Evolutionary conservation across 2,888 invertebrate genomes (phyloP), one percentile per base, ranked within the genome.

Genomic region (Heteropelma amictum): DNA sequence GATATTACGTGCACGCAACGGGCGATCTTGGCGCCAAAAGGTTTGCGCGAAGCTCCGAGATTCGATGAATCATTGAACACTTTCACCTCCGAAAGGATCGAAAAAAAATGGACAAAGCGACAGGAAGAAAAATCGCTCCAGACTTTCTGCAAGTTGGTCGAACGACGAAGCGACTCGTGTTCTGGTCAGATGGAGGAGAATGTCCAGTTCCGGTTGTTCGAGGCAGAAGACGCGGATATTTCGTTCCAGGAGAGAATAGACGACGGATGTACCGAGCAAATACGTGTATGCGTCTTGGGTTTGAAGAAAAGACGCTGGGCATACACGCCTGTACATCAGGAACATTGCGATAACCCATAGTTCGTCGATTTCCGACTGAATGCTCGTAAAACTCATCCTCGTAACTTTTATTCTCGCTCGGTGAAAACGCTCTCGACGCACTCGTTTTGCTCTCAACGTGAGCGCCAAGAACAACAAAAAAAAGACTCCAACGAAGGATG

Each of bases 361-460:
- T n/a, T n/a, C n/a, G n/a, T n/a, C n/a, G n/a, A n/a, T n/a, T n/a
- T n/a, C n/a, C n/a, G n/a, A n/a, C n/a, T n/a, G n/a, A n/a, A 38
- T 17, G 51, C 45, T 68, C 69, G 63, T 70, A 63, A 67, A 71
- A 73, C 42, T 42, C 14, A 23, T 64, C 35, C 68, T 47, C 70
- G 67, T 74, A 77, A 77, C 70, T 77, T 65, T 77, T 77, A 17
- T 73, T 77, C 70, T 70, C 65, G 61, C 69, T 64, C 58, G 51
- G 61, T 70, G 73, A 77, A 73, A 77, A 73, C 42, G 67, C 12
- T 35, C 42, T 26, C 23, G 33, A n/a, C 26, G 42, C 26, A 47
- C 26, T 28, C 54, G 7, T n/a, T 14, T 38, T 33, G 58, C 28
- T 54, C 14, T 23, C 21, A 45, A 19, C 12, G 40, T 23, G 19